Conservation (phyloP, 2,113 vertebrate species). For the Isichthys henryi region DNA sequence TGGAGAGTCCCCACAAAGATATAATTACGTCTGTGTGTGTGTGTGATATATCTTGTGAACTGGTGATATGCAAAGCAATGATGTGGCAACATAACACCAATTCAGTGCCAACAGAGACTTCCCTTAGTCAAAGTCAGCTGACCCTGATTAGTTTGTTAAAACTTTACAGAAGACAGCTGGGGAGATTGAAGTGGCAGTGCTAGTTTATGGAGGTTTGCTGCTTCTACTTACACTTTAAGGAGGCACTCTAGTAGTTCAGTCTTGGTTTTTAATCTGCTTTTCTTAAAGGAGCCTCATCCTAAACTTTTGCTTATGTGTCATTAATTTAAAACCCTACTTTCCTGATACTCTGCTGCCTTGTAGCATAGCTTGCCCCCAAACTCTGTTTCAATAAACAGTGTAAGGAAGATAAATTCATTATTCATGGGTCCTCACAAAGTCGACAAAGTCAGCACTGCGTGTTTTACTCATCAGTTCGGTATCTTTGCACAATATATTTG, state of each 20-base stretch:
- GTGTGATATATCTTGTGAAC: not conserved
- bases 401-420: not conserved
- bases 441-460: accelerated
- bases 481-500: not conserved
- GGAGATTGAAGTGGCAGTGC: not conserved
- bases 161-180: not conserved
- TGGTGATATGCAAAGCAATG: not conserved
- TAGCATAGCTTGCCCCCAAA: not conserved
- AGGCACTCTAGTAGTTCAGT: not conserved
- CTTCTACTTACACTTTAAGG: not conserved
- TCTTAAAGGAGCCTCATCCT: not conserved
- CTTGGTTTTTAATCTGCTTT: not conserved
- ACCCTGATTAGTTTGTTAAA: not conserved
- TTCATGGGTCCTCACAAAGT: not conserved
- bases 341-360: not conserved
- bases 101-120: not conserved
- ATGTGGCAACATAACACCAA: not conserved
- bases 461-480: not conserved
- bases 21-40: not conserved
- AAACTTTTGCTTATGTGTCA: not conserved
- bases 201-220: not conserved
- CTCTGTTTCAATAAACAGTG: not conserved
- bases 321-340: not conserved
- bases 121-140: not conserved
- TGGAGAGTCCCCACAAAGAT: no score